phyloP scores from a whole-genome alignment of 2,797 vertebrate genomes.

The Spatula clypeata region DNA sequence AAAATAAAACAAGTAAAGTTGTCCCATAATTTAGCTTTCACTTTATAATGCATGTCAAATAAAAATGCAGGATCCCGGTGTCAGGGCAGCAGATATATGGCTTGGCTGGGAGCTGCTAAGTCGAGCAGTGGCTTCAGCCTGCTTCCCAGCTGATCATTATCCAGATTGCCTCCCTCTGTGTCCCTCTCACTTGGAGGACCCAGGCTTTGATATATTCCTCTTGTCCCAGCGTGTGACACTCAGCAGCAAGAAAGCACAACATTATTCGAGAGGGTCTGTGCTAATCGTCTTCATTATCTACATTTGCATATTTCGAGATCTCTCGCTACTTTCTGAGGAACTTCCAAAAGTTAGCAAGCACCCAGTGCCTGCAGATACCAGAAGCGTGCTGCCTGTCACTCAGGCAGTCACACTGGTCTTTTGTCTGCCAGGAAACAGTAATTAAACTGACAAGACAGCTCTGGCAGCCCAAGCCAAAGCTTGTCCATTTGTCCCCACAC shows the following conservation, averaged over 20 bases:
- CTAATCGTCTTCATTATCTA: slow-evolving; percentile 49
- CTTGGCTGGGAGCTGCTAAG: rapidly evolving
- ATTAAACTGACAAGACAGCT: slow-evolving; percentile 68
- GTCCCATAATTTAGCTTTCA: background rate
- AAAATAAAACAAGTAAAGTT: slow-evolving; percentile 6
- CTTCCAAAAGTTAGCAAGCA: slow-evolving; percentile 62
- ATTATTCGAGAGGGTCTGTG: background rate
- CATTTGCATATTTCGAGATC: slow-evolving; percentile 54
- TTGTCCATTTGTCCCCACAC: slow-evolving; percentile 69
- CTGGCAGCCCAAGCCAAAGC: slow-evolving; percentile 44
- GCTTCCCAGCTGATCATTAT: background rate
- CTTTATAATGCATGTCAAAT: background rate
- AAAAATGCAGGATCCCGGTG: background rate
- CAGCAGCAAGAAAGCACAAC: background rate
- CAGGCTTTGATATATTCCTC: background rate
- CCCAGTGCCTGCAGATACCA: slow-evolving; percentile 54
- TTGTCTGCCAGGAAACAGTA: slow-evolving; percentile 64
- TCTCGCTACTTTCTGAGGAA: slow-evolving; percentile 57
- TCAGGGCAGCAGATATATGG: background rate
- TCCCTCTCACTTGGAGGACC: background rate
- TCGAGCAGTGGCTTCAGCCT: rapidly evolving
- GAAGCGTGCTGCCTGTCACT: slow-evolving; percentile 66
- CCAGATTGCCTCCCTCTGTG: background rate
- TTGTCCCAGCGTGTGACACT: background rate
- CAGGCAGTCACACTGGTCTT: slow-evolving; percentile 66